Evolutionary conservation across 2,113 vertebrate genomes (phyloP).

Genomic region (Labeo catla): DNA sequence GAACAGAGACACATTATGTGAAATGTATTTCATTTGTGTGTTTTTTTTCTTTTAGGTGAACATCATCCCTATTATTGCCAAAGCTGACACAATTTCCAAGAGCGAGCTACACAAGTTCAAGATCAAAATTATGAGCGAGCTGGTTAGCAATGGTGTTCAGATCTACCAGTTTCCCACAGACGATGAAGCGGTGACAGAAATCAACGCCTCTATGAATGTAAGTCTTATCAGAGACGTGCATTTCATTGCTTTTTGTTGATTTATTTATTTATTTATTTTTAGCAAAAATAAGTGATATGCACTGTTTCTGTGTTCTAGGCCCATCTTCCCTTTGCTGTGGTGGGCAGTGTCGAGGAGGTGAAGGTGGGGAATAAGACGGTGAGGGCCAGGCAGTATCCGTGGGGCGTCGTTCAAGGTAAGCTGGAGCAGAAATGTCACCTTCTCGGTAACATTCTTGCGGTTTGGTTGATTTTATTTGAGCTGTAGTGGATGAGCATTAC

Average conservation of each 20-base stretch:
- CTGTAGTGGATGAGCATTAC: background rate
- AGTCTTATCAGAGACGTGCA: conserved; percentile 25
- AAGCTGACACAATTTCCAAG: conserved; percentile 98
- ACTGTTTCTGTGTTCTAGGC: conserved; percentile 74
- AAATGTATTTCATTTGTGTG: background rate
- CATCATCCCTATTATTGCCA: conserved; percentile 97
- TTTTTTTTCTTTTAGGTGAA: conserved; percentile 81
- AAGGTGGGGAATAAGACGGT: conserved; percentile 98
- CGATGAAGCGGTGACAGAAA: conserved; percentile 91
- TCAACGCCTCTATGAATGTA: conserved; percentile 97
- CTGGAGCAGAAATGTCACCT: background rate
- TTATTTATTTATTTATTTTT: background rate
- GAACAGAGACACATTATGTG: background rate
- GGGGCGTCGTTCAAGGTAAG: conserved; percentile 98
- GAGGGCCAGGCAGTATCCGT: conserved; percentile 95
- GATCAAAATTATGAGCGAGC: conserved; percentile 98
- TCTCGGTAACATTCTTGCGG: background rate
- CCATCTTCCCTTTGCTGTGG: conserved; percentile 95
- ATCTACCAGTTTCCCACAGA: conserved; percentile 99
- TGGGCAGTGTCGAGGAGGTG: conserved; percentile 95
- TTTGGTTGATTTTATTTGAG: background rate
- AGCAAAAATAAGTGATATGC: background rate
- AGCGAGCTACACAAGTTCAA: conserved; percentile 98
- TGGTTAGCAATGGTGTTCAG: conserved; percentile 97
- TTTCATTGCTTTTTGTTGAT: background rate